Conservation (phyloP, 1,140 invertebrate species). For the Coboldia fuscipes region DNA sequence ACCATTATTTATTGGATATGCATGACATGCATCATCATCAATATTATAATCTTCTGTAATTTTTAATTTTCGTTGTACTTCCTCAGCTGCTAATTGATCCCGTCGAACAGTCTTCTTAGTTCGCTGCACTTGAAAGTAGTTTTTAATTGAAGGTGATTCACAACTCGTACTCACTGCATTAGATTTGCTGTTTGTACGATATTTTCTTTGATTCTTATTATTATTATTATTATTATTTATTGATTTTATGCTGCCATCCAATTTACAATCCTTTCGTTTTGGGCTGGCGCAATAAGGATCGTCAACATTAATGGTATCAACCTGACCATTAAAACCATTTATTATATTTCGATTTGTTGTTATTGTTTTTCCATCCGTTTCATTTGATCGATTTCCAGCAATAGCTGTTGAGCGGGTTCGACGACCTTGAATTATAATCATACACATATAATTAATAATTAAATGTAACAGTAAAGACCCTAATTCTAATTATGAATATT, state of each 20-base stretch:
- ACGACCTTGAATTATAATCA: no score
- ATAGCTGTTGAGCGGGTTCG: no score
- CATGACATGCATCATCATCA: conserved; percentile 1
- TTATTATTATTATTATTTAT: background rate
- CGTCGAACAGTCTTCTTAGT: no score
- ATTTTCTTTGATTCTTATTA: background rate
- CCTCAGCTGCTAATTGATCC: background rate
- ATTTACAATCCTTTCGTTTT: conserved; percentile 20
- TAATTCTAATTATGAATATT: no score
- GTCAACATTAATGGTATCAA: conserved; percentile 10
- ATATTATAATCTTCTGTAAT: background rate
- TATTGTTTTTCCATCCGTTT: no score
- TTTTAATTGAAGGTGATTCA: background rate
- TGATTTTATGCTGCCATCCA: conserved; percentile 10
- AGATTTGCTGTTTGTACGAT: background rate
- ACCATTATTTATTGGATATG: conserved; percentile 11
- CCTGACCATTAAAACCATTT: no score
- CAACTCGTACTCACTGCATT: background rate
- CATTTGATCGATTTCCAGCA: no score
- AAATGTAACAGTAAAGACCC: no score
- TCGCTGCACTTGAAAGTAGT: conserved; percentile 1
- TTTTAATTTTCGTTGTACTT: no score
- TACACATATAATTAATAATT: no score
- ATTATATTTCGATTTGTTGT: no score
- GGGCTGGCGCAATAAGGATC: conserved; percentile 21